Evolutionary conservation across 2,113 vertebrate species (phyloP), one percentile per base, ranked within the genome.

Genomic region (Chascanopsetta lugubris): DNA sequence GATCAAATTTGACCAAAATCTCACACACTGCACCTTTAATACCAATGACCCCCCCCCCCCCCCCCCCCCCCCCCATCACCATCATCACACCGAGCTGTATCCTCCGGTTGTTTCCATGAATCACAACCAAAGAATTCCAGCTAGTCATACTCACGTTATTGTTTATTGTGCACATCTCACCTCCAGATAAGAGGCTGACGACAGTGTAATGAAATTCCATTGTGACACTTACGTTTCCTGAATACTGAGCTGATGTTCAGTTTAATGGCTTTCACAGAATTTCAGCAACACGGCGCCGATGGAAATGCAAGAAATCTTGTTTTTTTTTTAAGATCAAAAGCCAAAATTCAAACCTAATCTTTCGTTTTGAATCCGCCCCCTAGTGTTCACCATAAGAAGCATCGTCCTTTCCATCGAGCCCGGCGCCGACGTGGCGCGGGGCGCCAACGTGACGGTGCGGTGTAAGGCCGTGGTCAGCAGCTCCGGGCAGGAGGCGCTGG

Each of bases 341-440:
- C 15, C 5, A 36, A 36, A 13, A n/a, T n/a, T n/a, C n/a, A n/a
- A n/a, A n/a, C n/a, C 45, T 38, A 6, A 22, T 46, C 1, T 17
- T 43, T 32, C 22, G n/a, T 56, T 25, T 22, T 2, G 8, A 15
- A 18, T 51, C 11, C 4, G 2, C 26, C 26, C 38, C 12, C 0
- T 29, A 93, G 92, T 0, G 0, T 54, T 87, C 36, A 32, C 26
- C 0, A 77, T 93, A 6, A 49, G n/a, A 32, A 2, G 4, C 0
- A 49, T 89, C 46, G 13, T 1, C 5, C 72, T 93, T 27, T 34
- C 17, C n/a, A 58, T 91, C 3, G 55, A 85, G 22, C 93, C 91
- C 5, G 11, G 42, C 3, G 1, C 8, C 0, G 9, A 55, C 0
- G 89, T 94, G 53, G 2, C 1, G 1, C 73, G 85, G 2, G 81